A percentile compares a stretch with the other conserved stretches of the same genome.
phyloP scores from a whole-genome alignment of 2,113 vertebrate species.

The Bubo scandiacus region DNA sequence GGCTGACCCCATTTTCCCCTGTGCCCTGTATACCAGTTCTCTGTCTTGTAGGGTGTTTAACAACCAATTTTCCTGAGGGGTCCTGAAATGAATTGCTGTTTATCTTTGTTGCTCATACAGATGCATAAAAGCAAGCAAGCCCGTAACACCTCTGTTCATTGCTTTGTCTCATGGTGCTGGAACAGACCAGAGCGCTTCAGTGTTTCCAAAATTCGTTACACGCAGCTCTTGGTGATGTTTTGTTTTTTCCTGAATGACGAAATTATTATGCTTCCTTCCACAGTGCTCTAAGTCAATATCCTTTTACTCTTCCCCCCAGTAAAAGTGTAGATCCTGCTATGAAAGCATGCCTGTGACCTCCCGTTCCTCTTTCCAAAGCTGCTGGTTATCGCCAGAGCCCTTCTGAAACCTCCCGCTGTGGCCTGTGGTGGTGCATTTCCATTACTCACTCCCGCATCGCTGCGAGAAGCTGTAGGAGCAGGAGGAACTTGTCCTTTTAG shows the following conservation, averaged over 20 bases:
- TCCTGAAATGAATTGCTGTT: not conserved
- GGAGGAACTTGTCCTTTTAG: slow-evolving; percentile 1
- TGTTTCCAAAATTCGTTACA: not conserved
- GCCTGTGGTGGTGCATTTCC: not conserved
- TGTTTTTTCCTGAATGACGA: not conserved
- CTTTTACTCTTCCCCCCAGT: not conserved
- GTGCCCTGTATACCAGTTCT: not conserved
- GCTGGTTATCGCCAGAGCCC: not conserved
- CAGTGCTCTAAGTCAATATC: not conserved
- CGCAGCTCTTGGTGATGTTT: not conserved
- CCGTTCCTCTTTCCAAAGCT: slow-evolving; percentile 1
- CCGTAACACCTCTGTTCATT: not conserved
- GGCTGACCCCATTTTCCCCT: not conserved
- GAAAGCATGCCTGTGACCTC: not conserved
- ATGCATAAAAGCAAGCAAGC: not conserved
- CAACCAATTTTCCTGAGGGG: not conserved
- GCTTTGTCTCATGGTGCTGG: not conserved
- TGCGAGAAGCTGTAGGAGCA: not conserved
- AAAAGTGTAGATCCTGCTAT: not conserved
- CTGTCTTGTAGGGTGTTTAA: not conserved
- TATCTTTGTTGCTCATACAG: not conserved
- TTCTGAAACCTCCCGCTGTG: not conserved
- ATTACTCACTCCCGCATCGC: not conserved
- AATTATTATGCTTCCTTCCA: not conserved
- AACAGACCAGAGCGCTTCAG: not conserved